Conservation (phyloP, 2,888 invertebrate genomes). For the Agrochola circellaris region DNA sequence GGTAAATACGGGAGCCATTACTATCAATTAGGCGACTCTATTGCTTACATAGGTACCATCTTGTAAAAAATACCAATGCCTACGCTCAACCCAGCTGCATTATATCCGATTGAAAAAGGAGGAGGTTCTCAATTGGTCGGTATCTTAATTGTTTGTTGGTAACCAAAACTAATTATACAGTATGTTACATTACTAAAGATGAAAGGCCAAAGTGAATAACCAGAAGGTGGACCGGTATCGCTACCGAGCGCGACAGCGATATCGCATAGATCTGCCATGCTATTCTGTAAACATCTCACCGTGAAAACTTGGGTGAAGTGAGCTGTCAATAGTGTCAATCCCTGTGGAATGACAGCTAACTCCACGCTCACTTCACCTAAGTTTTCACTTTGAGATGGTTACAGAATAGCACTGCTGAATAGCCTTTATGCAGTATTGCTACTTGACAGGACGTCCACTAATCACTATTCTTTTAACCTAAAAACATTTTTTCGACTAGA, state of each 20-base stretch:
- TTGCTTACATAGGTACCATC: background rate
- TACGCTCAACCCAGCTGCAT: background rate
- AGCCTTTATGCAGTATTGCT: background rate
- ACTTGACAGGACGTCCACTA: background rate
- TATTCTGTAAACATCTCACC: too few relatives aligned
- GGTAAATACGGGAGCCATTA: background rate
- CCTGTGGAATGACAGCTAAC: too few relatives aligned
- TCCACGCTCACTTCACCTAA: too few relatives aligned
- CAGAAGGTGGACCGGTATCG: too few relatives aligned
- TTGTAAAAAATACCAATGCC: background rate
- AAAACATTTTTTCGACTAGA: background rate
- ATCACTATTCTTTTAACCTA: background rate
- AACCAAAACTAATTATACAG: background rate
- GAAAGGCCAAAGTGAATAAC: too few relatives aligned
- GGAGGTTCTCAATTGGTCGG: background rate
- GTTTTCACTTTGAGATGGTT: too few relatives aligned
- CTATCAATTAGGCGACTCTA: background rate
- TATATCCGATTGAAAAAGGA: background rate
- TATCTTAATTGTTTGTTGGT: too few relatives aligned
- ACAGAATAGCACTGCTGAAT: too few relatives aligned
- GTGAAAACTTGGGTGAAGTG: too few relatives aligned
- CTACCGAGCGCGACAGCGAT: too few relatives aligned
- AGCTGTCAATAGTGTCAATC: too few relatives aligned
- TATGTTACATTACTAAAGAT: background rate
- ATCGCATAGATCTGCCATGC: too few relatives aligned